Evolutionary conservation across 2,797 vertebrate species (phyloP).

Genomic region (Phyllotis vaccarum): DNA sequence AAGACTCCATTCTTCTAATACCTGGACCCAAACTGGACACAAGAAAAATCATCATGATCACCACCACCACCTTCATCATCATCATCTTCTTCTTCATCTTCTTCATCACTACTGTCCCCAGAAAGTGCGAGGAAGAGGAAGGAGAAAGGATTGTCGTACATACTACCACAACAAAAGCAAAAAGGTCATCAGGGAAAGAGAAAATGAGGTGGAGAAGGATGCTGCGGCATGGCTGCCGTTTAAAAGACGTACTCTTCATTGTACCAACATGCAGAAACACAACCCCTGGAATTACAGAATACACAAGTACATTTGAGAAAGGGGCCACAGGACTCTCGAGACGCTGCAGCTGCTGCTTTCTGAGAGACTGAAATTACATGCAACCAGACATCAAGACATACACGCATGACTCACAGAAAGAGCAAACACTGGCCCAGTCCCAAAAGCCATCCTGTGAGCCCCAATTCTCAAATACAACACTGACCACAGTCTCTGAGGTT

Average conservation of each 20-base stretch:
- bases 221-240: background rate
- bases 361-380: background rate
- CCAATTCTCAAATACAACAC: slow-evolving; percentile 54
- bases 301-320: background rate
- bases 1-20: slow-evolving; percentile 90
- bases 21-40: slow-evolving; percentile 99
- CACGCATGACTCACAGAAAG: background rate
- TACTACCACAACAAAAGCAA: slow-evolving; percentile 89
- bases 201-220: slow-evolving; percentile 19
- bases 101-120: slow-evolving; percentile 97
- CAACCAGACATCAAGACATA: background rate
- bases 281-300: background rate
- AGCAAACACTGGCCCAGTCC: background rate
- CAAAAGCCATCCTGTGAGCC: slow-evolving; percentile 39
- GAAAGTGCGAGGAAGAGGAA: slow-evolving; percentile 95
- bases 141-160: slow-evolving; percentile 94
- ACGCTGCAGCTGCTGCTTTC: background rate
- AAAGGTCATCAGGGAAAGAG: slow-evolving; percentile 79
- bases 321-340: background rate
- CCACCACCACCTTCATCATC: slow-evolving; percentile 91
- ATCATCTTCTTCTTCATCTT: slow-evolving; percentile 95
- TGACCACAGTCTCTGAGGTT: slow-evolving; percentile 31
- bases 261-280: slow-evolving; percentile 79
- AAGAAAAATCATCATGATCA: slow-evolving; percentile 94
- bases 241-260: slow-evolving; percentile 25